Conservation (phyloP, 2,797 vertebrate genomes). For the Spondyliosoma cantharus region DNA sequence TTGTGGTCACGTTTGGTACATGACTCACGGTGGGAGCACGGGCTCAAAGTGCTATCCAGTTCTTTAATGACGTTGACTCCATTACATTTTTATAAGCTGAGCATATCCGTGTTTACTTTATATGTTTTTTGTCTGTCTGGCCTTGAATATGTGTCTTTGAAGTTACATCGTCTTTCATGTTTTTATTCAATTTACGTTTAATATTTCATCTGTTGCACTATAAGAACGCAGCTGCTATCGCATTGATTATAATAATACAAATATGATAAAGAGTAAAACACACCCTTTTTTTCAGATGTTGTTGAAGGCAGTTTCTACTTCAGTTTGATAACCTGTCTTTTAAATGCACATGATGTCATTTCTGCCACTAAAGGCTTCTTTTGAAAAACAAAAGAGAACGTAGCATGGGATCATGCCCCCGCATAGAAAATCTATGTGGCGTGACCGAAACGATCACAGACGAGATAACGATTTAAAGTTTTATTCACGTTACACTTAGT, state of each 20-base stretch:
- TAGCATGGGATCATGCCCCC: too few relatives aligned
- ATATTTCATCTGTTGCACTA: background rate
- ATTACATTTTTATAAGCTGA: background rate
- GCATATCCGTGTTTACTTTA: background rate
- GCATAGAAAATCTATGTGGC: too few relatives aligned
- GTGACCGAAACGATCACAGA: too few relatives aligned
- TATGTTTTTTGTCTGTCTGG: background rate
- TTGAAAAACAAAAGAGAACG: too few relatives aligned
- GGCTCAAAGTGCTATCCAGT: background rate
- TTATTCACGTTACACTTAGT: too few relatives aligned
- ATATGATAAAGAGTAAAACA: background rate
- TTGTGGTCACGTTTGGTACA: background rate
- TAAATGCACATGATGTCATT: background rate
- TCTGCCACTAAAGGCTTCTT: too few relatives aligned
- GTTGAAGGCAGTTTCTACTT: background rate
- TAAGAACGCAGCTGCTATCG: background rate
- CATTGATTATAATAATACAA: too few relatives aligned
- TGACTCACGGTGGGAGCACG: background rate
- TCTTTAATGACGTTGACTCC: background rate
- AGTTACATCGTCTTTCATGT: background rate
- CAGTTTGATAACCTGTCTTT: background rate
- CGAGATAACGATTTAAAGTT: too few relatives aligned
- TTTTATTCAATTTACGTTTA: background rate
- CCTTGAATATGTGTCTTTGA: background rate
- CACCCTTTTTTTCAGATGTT: background rate